Conservation (phyloP, 2,888 invertebrate species). For the Lucinisca nassula region DNA sequence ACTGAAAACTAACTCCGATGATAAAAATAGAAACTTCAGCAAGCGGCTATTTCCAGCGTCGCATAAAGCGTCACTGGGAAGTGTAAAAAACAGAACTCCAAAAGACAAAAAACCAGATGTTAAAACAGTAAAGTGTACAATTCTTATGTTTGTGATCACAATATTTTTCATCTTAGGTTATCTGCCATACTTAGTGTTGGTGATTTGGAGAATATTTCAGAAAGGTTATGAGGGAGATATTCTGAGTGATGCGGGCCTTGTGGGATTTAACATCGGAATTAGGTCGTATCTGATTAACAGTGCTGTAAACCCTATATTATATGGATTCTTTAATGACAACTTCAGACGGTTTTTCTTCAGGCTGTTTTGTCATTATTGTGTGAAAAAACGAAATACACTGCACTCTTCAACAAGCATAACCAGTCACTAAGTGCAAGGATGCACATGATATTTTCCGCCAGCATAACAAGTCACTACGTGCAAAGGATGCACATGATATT, state of each 20-base stretch:
- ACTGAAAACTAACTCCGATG: not conserved
- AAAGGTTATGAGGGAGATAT: slow-evolving; percentile 55
- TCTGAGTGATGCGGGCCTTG: slow-evolving; percentile 46
- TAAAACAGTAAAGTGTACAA: slow-evolving; percentile 64
- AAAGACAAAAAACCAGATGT: slow-evolving; percentile 17
- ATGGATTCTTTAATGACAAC: slow-evolving; percentile 71
- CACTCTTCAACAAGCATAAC: not conserved
- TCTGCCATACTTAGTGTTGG: slow-evolving; percentile 64
- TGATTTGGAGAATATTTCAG: slow-evolving; percentile 61
- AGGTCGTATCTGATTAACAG: slow-evolving; percentile 71
- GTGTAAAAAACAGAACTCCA: not conserved
- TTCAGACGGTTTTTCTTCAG: slow-evolving; percentile 62
- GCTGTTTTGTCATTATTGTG: slow-evolving; percentile 38
- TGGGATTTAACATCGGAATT: slow-evolving; percentile 65
- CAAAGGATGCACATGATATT: too few species aligned
- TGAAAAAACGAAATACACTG: not conserved
- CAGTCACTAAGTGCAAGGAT: too few species aligned
- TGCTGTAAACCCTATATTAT: slow-evolving; percentile 68
- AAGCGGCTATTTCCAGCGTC: not conserved
- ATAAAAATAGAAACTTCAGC: not conserved
- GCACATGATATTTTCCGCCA: too few species aligned
- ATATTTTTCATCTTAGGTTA: slow-evolving; percentile 68
- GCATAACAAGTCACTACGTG: too few species aligned
- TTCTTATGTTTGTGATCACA: slow-evolving; percentile 68
- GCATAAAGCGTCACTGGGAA: not conserved